Conservation (phyloP, 2,797 vertebrate genomes). For the Chelmon rostratus region DNA sequence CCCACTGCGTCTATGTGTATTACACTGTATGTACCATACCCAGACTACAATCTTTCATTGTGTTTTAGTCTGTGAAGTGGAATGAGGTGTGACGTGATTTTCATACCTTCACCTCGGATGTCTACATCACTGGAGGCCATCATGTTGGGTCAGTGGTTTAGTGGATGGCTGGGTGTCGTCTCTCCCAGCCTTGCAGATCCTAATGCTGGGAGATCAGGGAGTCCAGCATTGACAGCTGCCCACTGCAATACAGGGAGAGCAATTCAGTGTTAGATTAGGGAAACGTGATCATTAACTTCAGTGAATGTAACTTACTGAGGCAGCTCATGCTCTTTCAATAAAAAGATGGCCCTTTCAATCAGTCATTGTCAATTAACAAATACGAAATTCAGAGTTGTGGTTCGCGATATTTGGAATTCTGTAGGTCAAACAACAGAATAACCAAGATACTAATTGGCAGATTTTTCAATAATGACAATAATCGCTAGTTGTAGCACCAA, state of each 20-base stretch:
- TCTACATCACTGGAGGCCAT: constrained; percentile 77
- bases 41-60: background rate
- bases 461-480: background rate
- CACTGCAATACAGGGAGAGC: constrained; percentile 10
- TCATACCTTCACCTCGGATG: constrained; percentile 70
- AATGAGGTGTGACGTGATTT: background rate
- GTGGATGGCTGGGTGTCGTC: constrained; percentile 12
- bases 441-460: background rate
- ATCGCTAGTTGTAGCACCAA: background rate
- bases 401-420: too few species aligned
- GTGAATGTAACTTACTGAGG: background rate
- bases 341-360: background rate
- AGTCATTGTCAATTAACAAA: background rate
- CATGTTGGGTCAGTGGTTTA: constrained; percentile 63
- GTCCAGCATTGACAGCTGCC: constrained; percentile 44
- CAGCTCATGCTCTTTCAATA: background rate
- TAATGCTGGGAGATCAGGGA: constrained; percentile 18
- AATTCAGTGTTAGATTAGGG: background rate
- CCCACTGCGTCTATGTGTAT: constrained; percentile 5
- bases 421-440: too few species aligned
- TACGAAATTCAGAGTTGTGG: too few species aligned
- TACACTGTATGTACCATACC: background rate
- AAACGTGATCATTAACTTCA: background rate
- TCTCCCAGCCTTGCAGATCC: constrained; percentile 43
- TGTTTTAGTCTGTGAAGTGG: background rate